Evolutionary conservation across 2,113 vertebrate species (phyloP).

Genomic region (Xenopus laevis): DNA sequence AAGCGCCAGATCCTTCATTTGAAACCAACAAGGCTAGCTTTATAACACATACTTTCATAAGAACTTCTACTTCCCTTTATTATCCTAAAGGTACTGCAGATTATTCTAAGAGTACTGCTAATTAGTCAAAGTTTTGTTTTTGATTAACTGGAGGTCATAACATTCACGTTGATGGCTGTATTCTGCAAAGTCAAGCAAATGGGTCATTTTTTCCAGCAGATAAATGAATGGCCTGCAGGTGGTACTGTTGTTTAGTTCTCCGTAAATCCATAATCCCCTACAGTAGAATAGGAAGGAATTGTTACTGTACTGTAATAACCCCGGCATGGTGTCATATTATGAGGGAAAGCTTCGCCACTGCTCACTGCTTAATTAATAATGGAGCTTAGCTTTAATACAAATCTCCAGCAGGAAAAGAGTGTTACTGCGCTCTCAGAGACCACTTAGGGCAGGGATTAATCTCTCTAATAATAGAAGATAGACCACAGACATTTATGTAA

Average conservation of each 20-base stretch:
- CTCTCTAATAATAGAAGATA: slow-evolving; percentile 8
- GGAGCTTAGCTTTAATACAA: background rate
- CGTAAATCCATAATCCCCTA: background rate
- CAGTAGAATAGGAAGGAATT: background rate
- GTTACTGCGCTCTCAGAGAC: background rate
- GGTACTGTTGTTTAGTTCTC: slow-evolving; percentile 33
- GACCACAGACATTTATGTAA: background rate
- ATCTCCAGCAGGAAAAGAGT: background rate
- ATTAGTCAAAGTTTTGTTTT: too few relatives aligned
- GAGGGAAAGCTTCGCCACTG: background rate
- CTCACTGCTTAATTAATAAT: slow-evolving; percentile 1
- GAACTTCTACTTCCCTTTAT: background rate
- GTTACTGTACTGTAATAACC: slow-evolving; percentile 7
- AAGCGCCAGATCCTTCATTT: too few relatives aligned
- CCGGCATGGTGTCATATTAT: background rate
- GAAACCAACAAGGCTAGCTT: too few relatives aligned
- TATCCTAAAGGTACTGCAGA: background rate
- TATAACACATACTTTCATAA: too few relatives aligned
- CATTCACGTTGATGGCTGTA: background rate
- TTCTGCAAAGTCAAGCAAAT: background rate
- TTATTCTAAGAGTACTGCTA: background rate
- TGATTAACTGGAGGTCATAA: background rate
- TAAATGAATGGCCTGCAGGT: slow-evolving; percentile 26
- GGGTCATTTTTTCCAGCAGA: background rate
- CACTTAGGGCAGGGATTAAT: slow-evolving; percentile 9